Percentiles rank a stretch among this genome's conserved stretches.
Conservation (phyloP, 2,113 vertebrate species). For the Sinocyclocheilus rhinocerous region DNA sequence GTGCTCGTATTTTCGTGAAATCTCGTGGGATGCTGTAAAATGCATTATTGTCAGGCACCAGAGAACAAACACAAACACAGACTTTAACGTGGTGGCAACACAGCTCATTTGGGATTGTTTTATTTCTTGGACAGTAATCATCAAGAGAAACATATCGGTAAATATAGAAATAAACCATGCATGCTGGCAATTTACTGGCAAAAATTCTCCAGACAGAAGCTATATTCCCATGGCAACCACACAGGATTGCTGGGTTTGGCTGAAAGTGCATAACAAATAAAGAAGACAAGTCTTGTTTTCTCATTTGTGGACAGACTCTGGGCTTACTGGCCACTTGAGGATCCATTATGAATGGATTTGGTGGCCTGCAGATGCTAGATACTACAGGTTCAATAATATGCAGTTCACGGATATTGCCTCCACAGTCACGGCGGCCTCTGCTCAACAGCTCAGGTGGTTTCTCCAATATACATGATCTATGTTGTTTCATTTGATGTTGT, state of each 20-base stretch:
- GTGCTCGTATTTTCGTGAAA: neutral
- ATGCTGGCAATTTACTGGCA: slow-evolving; percentile 4
- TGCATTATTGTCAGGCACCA: slow-evolving; percentile 1
- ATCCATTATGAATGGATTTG: slow-evolving; percentile 65
- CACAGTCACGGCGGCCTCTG: slow-evolving; percentile 54
- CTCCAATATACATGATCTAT: slow-evolving; percentile 39
- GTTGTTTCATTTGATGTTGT: slow-evolving; percentile 53
- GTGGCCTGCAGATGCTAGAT: slow-evolving; percentile 47
- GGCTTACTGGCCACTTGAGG: slow-evolving; percentile 52
- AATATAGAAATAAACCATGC: slow-evolving; percentile 38
- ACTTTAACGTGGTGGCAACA: neutral
- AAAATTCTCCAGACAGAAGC: slow-evolving; percentile 19
- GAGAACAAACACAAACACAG: slow-evolving; percentile 7
- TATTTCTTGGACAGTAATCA: slow-evolving; percentile 21
- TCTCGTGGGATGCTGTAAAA: slow-evolving; percentile 17
- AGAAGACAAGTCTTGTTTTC: slow-evolving; percentile 50
- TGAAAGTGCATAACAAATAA: slow-evolving; percentile 14
- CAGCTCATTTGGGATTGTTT: slow-evolving; percentile 8
- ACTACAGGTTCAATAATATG: slow-evolving; percentile 57
- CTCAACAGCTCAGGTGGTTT: slow-evolving; percentile 48
- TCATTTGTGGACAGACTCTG: slow-evolving; percentile 40
- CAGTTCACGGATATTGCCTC: slow-evolving; percentile 63
- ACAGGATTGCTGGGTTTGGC: neutral
- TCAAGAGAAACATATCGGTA: slow-evolving; percentile 9
- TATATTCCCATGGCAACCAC: neutral